Evolutionary conservation across 2,888 invertebrate species (phyloP), one percentile per base, ranked within the genome.

Genomic region (Neocrepidodera transversa): DNA sequence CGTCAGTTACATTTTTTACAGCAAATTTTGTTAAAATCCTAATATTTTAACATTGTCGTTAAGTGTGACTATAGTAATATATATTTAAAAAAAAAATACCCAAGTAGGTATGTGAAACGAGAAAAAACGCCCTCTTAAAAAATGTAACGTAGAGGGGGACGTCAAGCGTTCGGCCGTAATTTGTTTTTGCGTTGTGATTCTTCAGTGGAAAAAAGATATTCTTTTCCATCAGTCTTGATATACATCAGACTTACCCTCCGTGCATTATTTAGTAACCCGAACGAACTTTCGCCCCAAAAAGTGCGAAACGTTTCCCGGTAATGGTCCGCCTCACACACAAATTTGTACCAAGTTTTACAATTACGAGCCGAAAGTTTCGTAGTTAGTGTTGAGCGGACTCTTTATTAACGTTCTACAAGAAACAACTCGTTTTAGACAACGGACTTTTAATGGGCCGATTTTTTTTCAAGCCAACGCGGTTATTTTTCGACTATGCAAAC

Each of bases 321-420:
- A 76, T 74, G 74, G 74, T 70, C 71, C 60, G 65, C 55, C 70
- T 71, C 71, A 70, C 74, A 76, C 76, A 75, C 76, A 76, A 76
- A 76, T 76, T 76, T 74, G 63, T 66, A 66, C 66, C 70, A 78
- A 78, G 76, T 78, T 78, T 78, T 75, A 77, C 77, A 78, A 77
- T 78, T 78, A 78, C 76, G 70, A 69, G 26, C 52, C 32, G 65
- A 68, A 76, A 76, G 70, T 77, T 77, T 75, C 69, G 74, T 75
- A 74, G 73, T 77, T 77, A 76, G 72, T 67, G 73, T 73, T 72
- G 70, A 71, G 70, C 74, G 70, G 72, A 70, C 68, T 70, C 63
- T 71, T 66, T 71, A 72, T 72, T 73, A 73, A 74, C 71, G 68
- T 68, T 63, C 35, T 51, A 64, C 68, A 63, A 68, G 68, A 59